phyloP scores from a whole-genome alignment of 2,113 vertebrate genomes.

The Vimba vimba region DNA sequence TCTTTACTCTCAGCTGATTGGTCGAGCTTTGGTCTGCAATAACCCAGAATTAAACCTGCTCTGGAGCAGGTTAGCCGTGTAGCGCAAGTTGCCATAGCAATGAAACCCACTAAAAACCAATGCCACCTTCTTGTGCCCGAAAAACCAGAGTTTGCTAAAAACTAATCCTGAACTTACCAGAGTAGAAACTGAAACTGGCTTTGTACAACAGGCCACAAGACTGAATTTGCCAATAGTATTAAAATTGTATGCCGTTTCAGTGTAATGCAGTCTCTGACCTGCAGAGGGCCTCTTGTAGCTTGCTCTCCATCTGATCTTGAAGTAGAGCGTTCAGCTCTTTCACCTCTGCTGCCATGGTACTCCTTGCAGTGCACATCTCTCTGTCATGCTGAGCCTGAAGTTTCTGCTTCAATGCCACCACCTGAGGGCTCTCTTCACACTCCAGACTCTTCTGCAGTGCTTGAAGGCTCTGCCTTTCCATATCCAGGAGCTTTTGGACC shows the following conservation, averaged over 20 bases:
- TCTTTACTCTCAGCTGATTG: too few species aligned
- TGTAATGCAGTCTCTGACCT: slow-evolving; percentile 71
- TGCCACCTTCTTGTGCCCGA: too few species aligned
- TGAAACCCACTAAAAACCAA: too few species aligned
- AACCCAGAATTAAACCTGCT: too few species aligned
- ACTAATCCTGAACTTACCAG: too few species aligned
- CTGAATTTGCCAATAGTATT: background rate
- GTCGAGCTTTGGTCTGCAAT: too few species aligned
- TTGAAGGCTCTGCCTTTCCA: slow-evolving; percentile 75
- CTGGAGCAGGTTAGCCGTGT: too few species aligned
- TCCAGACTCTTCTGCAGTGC: slow-evolving; percentile 76
- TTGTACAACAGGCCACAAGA: too few species aligned
- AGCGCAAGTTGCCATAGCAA: too few species aligned
- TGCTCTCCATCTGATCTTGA: slow-evolving; percentile 74
- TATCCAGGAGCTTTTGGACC: slow-evolving; percentile 74
- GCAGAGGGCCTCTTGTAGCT: slow-evolving; percentile 72
- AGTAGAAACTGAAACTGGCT: too few species aligned
- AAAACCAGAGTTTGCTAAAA: too few species aligned
- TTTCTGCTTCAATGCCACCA: slow-evolving; percentile 59
- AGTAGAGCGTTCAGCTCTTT: slow-evolving; percentile 66
- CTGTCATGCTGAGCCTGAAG: slow-evolving; percentile 64
- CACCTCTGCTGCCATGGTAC: slow-evolving; percentile 67
- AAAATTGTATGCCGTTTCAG: background rate
- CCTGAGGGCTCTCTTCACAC: slow-evolving; percentile 64
- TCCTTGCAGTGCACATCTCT: slow-evolving; percentile 70